phyloP scores from a whole-genome alignment of 1,140 invertebrate species.

The Atopsyche davidsoni region DNA sequence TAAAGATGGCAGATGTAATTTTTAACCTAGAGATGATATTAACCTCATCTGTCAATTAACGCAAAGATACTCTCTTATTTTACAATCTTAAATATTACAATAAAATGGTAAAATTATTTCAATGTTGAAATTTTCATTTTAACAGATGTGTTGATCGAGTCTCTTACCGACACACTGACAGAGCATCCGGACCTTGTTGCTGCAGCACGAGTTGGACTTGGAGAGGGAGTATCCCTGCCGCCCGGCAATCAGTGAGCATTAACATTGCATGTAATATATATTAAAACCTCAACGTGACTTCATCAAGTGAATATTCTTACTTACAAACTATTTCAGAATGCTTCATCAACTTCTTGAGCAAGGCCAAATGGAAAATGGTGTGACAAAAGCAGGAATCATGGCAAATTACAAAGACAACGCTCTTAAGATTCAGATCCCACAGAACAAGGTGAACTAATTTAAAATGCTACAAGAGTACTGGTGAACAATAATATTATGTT shows the following conservation, averaged over 20 bases:
- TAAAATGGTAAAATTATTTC: background rate
- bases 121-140: too few relatives aligned
- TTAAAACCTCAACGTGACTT: background rate
- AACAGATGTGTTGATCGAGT: constrained; percentile 64
- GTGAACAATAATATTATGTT: too few relatives aligned
- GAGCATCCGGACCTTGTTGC: constrained; percentile 60
- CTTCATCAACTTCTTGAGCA: constrained; percentile 41
- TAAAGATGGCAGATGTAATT: too few relatives aligned
- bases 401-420: constrained; percentile 43
- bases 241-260: constrained; percentile 33
- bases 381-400: constrained; percentile 39
- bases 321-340: constrained; percentile 36
- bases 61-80: too few relatives aligned
- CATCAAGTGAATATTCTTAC: constrained; percentile 4
- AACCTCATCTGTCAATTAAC: too few relatives aligned
- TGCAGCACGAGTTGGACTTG: constrained; percentile 40
- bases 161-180: constrained; percentile 60
- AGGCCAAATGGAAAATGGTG: constrained; percentile 37
- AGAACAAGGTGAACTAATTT: constrained; percentile 32
- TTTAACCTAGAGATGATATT: too few relatives aligned
- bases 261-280: background rate
- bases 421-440: constrained; percentile 34
- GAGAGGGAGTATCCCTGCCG: constrained; percentile 30
- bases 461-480: background rate
- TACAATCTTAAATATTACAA: background rate